Evolutionary conservation across 2,113 vertebrate genomes (phyloP).

Genomic region (Nothocercus nigrocapillus): DNA sequence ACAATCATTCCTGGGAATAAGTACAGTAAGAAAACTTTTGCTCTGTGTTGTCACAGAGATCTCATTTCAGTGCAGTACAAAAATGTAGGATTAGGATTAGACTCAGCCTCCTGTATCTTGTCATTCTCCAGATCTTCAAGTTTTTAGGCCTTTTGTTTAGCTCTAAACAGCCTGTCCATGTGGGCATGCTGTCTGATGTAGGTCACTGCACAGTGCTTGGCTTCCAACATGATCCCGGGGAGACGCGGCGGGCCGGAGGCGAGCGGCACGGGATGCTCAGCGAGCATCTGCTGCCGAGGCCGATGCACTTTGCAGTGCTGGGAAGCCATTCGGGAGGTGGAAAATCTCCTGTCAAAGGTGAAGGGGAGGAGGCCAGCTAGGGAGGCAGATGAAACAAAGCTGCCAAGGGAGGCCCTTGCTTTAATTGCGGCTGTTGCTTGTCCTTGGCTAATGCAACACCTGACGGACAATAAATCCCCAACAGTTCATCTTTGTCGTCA

Average conservation of each 20-base stretch:
- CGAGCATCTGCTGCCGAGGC: not conserved
- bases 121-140: slow-evolving; percentile 62
- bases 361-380: not conserved
- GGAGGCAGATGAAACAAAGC: not conserved
- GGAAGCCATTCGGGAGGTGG: slow-evolving; percentile 8
- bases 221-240: accelerated
- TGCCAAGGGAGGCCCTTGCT: not conserved
- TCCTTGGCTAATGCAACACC: slow-evolving; percentile 1
- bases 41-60: not conserved
- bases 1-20: not conserved
- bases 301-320: accelerated
- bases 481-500: not conserved
- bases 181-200: not conserved
- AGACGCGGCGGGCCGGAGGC: not conserved
- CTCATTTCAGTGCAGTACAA: slow-evolving; percentile 21
- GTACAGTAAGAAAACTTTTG: not conserved
- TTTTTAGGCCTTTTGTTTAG: slow-evolving; percentile 54
- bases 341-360: not conserved
- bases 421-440: not conserved
- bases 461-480: not conserved
- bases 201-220: not conserved
- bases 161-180: not conserved
- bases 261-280: not conserved
- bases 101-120: slow-evolving; percentile 35
- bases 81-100: slow-evolving; percentile 53